A percentile compares a stretch with the other conserved stretches of the same genome.
phyloP scores from a whole-genome alignment of 2,888 invertebrate genomes.

The Ceramica pisi region DNA sequence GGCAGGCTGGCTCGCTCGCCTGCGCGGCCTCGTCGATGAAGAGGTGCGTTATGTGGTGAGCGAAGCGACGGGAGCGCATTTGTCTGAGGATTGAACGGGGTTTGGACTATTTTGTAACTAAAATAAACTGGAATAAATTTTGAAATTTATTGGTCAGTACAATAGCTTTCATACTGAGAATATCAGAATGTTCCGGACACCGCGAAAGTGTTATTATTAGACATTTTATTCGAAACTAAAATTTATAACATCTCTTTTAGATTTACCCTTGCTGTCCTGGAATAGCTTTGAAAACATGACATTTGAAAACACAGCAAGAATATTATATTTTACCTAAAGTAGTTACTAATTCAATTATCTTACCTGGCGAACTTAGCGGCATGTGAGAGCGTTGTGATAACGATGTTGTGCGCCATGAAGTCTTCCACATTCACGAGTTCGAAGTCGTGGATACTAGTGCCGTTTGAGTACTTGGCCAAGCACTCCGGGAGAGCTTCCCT shows the following conservation, averaged over 20 bases:
- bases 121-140: too few species aligned
- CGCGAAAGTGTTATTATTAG: too few species aligned
- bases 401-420: conserved; percentile 67
- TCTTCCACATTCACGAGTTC: conserved; percentile 45
- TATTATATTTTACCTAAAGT: background rate
- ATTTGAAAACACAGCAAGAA: background rate
- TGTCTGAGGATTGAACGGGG: conserved; percentile 17
- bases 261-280: too few species aligned
- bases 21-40: conserved; percentile 98
- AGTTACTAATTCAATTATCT: background rate
- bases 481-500: conserved; percentile 73
- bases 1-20: conserved; percentile 95
- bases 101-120: background rate
- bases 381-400: conserved; percentile 75
- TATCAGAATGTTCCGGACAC: too few species aligned
- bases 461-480: conserved; percentile 70
- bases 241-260: too few species aligned
- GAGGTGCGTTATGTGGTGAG: conserved; percentile 93
- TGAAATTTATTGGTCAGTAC: background rate
- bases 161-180: background rate
- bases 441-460: conserved; percentile 48
- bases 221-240: too few species aligned
- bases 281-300: too few species aligned
- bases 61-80: rapidly evolving
- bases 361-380: conserved; percentile 73